A percentile compares a stretch with the other conserved stretches of the same genome.
Conservation (phyloP, 92 coral and sea anemone species). For the Umimayanthus kanabou region DNA sequence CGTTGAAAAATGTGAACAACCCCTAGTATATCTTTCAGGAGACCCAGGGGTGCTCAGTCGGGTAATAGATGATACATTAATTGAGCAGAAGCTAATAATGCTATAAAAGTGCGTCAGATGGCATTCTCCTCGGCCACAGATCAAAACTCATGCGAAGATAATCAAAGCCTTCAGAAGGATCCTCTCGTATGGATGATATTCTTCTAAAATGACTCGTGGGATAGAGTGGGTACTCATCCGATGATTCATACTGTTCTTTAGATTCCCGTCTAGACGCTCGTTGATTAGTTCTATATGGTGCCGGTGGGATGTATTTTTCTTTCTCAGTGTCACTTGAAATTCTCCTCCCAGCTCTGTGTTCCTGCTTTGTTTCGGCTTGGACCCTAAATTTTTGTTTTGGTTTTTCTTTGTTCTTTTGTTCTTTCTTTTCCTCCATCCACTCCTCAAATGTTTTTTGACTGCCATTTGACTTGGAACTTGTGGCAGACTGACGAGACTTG, state of each 20-base stretch:
- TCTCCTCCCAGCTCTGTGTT: slow-evolving; percentile 61
- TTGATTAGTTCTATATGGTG: not conserved
- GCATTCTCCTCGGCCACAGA: slow-evolving; percentile 35
- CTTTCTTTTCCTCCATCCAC: slow-evolving; percentile 86
- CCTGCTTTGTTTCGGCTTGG: slow-evolving; percentile 56
- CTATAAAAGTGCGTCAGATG: slow-evolving; percentile 20
- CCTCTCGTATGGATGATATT: slow-evolving; percentile 33
- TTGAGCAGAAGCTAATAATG: not conserved
- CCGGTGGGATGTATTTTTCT: slow-evolving; percentile 34
- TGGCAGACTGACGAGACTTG: slow-evolving; percentile 65
- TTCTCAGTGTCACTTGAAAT: slow-evolving; percentile 53
- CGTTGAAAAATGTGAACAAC: too few species aligned
- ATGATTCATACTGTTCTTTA: not conserved
- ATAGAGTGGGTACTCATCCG: not conserved
- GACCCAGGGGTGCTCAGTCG: too few species aligned
- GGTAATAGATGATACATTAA: too few species aligned
- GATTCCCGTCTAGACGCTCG: not conserved
- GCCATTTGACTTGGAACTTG: slow-evolving; percentile 68
- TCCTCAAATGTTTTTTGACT: slow-evolving; percentile 79
- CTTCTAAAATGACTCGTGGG: not conserved
- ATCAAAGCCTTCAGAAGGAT: not conserved
- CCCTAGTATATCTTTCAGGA: too few species aligned
- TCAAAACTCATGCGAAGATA: slow-evolving; percentile 35
- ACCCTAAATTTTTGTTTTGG: slow-evolving; percentile 53
- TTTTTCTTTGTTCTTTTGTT: slow-evolving; percentile 54